Percentiles rank a stretch among this genome's conserved stretches.
Conservation (phyloP, 2,113 vertebrate species). For the Saimiri boliviensis region DNA sequence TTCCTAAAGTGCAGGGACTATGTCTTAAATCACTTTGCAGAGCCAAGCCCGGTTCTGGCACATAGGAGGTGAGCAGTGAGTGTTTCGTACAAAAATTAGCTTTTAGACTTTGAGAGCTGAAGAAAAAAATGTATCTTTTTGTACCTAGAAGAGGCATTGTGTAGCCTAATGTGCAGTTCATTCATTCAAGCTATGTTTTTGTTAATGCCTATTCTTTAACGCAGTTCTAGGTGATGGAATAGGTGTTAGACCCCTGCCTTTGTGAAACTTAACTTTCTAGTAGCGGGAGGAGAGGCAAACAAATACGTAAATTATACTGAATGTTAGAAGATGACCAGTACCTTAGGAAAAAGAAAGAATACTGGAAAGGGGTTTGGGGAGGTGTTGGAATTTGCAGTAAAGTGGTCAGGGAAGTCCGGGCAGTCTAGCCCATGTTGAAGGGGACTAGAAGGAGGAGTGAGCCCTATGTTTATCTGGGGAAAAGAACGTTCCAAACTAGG, state of each 20-base stretch:
- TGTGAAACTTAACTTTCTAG: neutral
- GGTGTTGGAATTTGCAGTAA: neutral
- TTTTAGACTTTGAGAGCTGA: neutral
- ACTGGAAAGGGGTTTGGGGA: neutral
- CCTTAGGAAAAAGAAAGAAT: neutral
- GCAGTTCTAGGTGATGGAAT: neutral
- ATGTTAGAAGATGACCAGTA: neutral
- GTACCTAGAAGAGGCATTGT: neutral
- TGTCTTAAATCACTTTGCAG: slow-evolving; percentile 36
- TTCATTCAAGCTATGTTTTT: neutral
- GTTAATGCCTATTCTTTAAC: neutral
- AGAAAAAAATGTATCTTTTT: neutral
- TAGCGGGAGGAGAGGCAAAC: neutral
- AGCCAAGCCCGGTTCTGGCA: neutral
- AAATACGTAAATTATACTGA: neutral
- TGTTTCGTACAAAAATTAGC: slow-evolving; percentile 9
- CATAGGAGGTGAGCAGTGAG: neutral
- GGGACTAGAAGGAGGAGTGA: neutral
- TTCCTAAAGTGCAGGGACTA: neutral
- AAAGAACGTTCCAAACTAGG: neutral
- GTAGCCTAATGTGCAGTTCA: neutral
- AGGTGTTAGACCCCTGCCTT: neutral
- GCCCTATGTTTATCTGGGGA: neutral
- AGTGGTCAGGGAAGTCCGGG: neutral
- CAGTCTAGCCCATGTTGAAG: neutral